Percentiles rank a stretch among this genome's conserved stretches.
phyloP scores from a whole-genome alignment of 92 coral and sea anemone genomes.

The Actinostola sp. region DNA sequence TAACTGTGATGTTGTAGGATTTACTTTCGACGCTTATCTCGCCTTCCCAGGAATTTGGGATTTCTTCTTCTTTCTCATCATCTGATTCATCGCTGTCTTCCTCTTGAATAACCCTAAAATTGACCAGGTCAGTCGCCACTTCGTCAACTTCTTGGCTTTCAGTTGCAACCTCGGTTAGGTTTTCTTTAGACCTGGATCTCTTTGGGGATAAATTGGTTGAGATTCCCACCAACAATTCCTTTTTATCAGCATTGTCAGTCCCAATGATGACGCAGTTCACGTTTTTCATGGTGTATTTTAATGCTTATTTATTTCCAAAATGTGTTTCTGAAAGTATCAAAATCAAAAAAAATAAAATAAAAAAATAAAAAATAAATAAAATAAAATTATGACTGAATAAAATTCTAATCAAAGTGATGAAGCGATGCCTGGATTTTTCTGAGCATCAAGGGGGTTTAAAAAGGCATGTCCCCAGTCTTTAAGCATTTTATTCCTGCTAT shows the following conservation, averaged over 20 bases:
- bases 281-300: slow-evolving; percentile 36
- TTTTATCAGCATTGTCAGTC: slow-evolving; percentile 83
- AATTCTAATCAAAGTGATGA: too few relatives aligned
- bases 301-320: not conserved
- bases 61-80: slow-evolving; percentile 34
- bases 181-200: slow-evolving; percentile 3
- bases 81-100: slow-evolving; percentile 32
- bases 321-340: too few relatives aligned
- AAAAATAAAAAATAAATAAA: too few relatives aligned
- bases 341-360: too few relatives aligned
- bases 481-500: too few relatives aligned
- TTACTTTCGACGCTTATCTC: slow-evolving; percentile 48
- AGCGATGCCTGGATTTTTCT: too few relatives aligned
- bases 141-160: not conserved
- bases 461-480: too few relatives aligned
- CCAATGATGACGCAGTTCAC: slow-evolving; percentile 84
- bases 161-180: slow-evolving; percentile 6
- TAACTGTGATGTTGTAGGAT: slow-evolving; percentile 48
- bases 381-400: too few relatives aligned
- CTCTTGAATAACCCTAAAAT: slow-evolving; percentile 15
- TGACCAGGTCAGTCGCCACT: not conserved
- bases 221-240: slow-evolving; percentile 57
- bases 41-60: slow-evolving; percentile 52
- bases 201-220: slow-evolving; percentile 3
- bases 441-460: too few relatives aligned